Evolutionary conservation across 2,888 invertebrate species (phyloP), one percentile per base, ranked within the genome.

Genomic region (Crepidodera aurea): DNA sequence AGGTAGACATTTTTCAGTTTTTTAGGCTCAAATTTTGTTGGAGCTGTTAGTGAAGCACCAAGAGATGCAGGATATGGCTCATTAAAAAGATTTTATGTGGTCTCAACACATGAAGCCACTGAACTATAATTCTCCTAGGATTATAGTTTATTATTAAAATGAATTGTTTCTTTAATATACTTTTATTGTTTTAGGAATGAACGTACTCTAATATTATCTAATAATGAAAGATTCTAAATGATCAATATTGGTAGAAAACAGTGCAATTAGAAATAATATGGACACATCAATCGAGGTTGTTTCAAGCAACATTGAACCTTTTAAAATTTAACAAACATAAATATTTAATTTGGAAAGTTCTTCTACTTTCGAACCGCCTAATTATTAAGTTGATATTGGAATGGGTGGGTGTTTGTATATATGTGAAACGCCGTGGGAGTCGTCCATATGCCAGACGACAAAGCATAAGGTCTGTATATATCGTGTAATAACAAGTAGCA

Each of bases 331-430:
- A 48, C 15, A 10, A 48, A 27, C 13, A 13, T 53, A 15, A 53
- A 53, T 53, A 37, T 53, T 53, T 53, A 51, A 53, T 53, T n/a
- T 7, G 7, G 8, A 37, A 37, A 40, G 27, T 53, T 53, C 53
- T 8, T 12, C 37, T 19, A 46, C n/a, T 53, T 57, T 54, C 53
- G 25, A 27, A 8, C 27, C 40, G 16, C 22, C 27, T 53, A 62
- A 66, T 57, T 64, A 39, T n/a, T 16, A 16, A 57, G 66, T 68
- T 68, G 68, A 62, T 65, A 63, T 66, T 67, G 62, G 29, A 64
- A 65, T 67, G 56, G 59, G 68, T 62, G 66, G 68, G 67, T 71
- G 68, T 69, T 69, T 71, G 67, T 57, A 57, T 68, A 66, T 66
- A 67, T 65, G 62, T 61, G 60, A 42, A 59, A 55, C 67, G 64